Evolutionary conservation across 2,113 vertebrate genomes (phyloP), one percentile per base, ranked within the genome.

Genomic region (Crotalus tigris): DNA sequence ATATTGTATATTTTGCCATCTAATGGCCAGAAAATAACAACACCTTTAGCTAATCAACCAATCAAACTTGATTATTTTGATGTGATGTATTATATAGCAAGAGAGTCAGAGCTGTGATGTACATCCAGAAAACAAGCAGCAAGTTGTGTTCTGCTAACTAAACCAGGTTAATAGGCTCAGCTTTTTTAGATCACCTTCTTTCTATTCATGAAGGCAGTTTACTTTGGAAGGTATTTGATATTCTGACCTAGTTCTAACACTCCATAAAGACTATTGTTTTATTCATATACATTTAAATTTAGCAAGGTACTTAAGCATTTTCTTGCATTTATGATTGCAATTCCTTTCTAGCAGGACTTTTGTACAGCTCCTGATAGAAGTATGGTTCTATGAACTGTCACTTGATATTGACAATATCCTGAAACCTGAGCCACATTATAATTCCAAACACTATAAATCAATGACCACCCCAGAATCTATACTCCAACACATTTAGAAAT

Each of bases 271-370:
- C 91, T 91, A 91, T 93, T 89, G 64, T 93, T 93, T 93, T 93
- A 93, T 91, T 93, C 54, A 91, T 89, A 61, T 44, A 57, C 15
- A 92, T 93, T 93, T 93, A 93, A 91, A 92, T 93, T 92, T 93
- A 93, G 93, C 69, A 85, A 89, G 93, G 90, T 91, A 85, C 87
- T 91, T 86, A 91, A 91, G 64, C 86, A 89, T 44, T 13, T 91
- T 46, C 61, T 69, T 91, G 90, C 86, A 59, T 81, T 89, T 85
- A 81, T 89, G 61, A 81, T 59, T 85, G 57, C 11, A 57, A 85
- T 85, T 93, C 75, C 55, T 88, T 61, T 89, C 61, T 54, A 53
- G 54, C 44, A 53, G 46, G 12, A 58, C 49, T 46, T 57, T 53
- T 29, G 26, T 89, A 23, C 55, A 91, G 92, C 5, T 85, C 64